A percentile compares a stretch with the other conserved stretches of the same genome.
Conservation (phyloP, 2,888 invertebrate genomes). For the Lomographa bimaculata region DNA sequence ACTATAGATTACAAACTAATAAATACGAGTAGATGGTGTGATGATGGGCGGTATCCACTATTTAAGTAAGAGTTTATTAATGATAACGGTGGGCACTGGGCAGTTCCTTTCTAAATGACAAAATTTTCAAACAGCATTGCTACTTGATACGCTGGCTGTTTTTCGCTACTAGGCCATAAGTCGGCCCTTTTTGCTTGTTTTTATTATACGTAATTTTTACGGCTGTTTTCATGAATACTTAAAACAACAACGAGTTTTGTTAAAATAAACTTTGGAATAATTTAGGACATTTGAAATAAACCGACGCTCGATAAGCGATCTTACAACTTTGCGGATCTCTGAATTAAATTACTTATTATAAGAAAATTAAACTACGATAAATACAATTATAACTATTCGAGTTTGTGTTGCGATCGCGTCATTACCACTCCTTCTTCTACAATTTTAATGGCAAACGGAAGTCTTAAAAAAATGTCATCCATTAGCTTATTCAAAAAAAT, state of each 20-base stretch:
- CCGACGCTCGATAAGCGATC: constrained; percentile 49
- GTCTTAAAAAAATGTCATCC: neutral
- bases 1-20: no score
- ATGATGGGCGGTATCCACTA: no score
- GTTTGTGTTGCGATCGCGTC: constrained; percentile 52
- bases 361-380: constrained; percentile 49
- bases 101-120: constrained; percentile 5
- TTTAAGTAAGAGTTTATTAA: no score
- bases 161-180: no score
- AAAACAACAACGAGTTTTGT: constrained; percentile 25
- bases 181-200: no score
- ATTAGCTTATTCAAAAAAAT: no score
- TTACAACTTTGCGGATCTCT: constrained; percentile 49
- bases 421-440: constrained; percentile 6
- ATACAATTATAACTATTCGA: constrained; percentile 67
- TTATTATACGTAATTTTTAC: no score
- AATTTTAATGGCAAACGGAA: constrained; percentile 1
- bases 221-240: neutral
- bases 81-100: constrained; percentile 21
- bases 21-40: no score
- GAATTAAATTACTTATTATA: constrained; percentile 38
- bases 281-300: constrained; percentile 31
- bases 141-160: no score
- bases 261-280: constrained; percentile 39
- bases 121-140: constrained; percentile 1